Base-by-base conservation (phyloP, 2,888 invertebrate genomes). In the Caenorhabditis sp. region DNA sequence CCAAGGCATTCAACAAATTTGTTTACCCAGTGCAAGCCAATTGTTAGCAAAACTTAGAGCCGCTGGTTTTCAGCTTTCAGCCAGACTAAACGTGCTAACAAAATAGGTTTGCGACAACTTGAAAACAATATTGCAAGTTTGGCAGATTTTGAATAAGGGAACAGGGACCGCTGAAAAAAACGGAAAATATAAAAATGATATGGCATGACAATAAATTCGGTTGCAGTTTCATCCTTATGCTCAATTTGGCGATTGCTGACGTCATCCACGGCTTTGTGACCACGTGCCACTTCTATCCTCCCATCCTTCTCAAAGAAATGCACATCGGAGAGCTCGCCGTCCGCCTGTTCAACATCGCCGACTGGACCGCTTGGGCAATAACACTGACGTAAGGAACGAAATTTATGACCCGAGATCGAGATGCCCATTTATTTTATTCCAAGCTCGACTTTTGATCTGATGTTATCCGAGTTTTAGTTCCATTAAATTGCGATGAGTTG, bases 301-400 rank as follows among this genome's bases (percentile, higher is more conserved):
- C 87, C 20, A 87, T 87, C 46, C 13, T 87, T 43, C 78, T 87
- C 50, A 79, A 83, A 61, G 59, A 73, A 61, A 79, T 80, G 59
- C 81, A 80, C 58, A 68, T 88, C n/a, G 80, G 84, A 17, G 80
- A 83, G 27, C 45, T 85, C 30, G 86, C 79, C 11, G 74, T 87
- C 59, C 83, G 87, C 17, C 71, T 87, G 11, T 87, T 87, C 74
- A 89, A 89, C 75, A 82, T 87, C 17, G 74, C 89, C 70, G 89
- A 89, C 65, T 89, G 89, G 89, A 88, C 88, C 2, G 89, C 89
- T 17, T 89, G 89, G 89, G 85, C 87, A 32, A 86, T 89, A 45
- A 89, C 89, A 17, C 62, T 89, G 45, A 89, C 88, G 85, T 87
- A 66, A 66, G 80, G 17, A 9, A 9, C 1, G 35, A 9, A 73